Percentiles rank a stretch among this genome's conserved stretches.
phyloP scores from a whole-genome alignment of 2,113 vertebrate genomes.

The Notechis scutatus region DNA sequence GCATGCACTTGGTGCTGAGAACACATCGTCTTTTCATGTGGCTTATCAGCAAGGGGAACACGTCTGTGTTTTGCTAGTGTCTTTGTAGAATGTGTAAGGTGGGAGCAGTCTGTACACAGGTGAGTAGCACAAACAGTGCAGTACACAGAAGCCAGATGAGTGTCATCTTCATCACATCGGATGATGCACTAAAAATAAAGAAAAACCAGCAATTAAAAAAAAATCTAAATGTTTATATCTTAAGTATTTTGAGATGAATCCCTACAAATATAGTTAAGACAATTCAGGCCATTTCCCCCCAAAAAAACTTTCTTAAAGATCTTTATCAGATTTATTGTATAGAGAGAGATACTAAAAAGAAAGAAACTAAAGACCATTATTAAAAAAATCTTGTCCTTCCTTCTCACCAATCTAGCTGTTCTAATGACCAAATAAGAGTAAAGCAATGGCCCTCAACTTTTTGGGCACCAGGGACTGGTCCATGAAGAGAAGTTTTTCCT shows the following conservation, averaged over 20 bases:
- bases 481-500: too few relatives aligned
- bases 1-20: slow-evolving; percentile 96
- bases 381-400: neutral
- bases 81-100: slow-evolving; percentile 95
- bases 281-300: neutral
- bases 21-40: slow-evolving; percentile 96
- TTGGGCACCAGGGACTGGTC: too few relatives aligned
- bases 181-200: slow-evolving; percentile 79
- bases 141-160: slow-evolving; percentile 91
- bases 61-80: slow-evolving; percentile 93
- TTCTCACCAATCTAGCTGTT: neutral
- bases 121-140: slow-evolving; percentile 98
- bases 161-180: slow-evolving; percentile 95
- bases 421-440: neutral
- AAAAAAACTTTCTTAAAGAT: neutral
- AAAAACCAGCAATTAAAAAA: neutral
- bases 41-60: slow-evolving; percentile 95
- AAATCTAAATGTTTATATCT: neutral
- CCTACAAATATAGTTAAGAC: neutral
- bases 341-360: neutral
- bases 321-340: neutral
- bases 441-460: too few relatives aligned
- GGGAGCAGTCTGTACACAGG: slow-evolving; percentile 91
- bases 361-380: neutral
- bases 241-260: neutral